Conservation (phyloP, 2,888 invertebrate genomes). For the Drosophila falleni region DNA sequence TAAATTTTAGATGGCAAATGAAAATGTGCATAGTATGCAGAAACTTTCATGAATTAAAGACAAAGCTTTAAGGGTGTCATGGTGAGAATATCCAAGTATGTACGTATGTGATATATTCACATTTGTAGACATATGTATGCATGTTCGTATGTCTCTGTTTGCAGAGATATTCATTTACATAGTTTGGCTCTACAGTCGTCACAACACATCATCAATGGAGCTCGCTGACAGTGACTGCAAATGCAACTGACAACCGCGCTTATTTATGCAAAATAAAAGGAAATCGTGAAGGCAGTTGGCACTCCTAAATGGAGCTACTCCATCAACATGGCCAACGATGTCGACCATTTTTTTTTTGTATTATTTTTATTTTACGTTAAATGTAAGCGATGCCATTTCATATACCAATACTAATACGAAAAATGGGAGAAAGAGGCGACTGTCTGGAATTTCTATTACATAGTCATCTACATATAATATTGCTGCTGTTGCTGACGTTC, state of each 20-base stretch:
- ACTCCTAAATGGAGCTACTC: constrained; percentile 67
- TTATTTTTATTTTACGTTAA: constrained; percentile 19
- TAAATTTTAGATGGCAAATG: constrained; percentile 52
- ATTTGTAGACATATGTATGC: constrained; percentile 27
- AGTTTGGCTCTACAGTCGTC: constrained; percentile 37
- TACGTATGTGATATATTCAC: constrained; percentile 9
- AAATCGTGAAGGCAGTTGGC: constrained; percentile 70
- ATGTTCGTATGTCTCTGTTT: background rate
- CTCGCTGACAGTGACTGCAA: constrained; percentile 57
- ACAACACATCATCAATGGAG: constrained; percentile 42
- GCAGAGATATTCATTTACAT: constrained; percentile 55
- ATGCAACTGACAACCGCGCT: constrained; percentile 70
- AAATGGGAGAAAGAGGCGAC: constrained; percentile 34
- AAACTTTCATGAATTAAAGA: constrained; percentile 71
- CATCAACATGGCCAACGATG: constrained; percentile 55
- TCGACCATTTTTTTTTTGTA: constrained; percentile 21
- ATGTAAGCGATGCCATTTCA: constrained; percentile 41
- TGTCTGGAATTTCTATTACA: constrained; percentile 66
- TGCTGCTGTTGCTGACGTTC: constrained; percentile 10
- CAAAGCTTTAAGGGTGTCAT: constrained; percentile 48
- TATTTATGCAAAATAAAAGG: constrained; percentile 75
- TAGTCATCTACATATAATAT: constrained; percentile 32
- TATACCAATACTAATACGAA: constrained; percentile 45
- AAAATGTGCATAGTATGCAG: constrained; percentile 63
- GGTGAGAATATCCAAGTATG: constrained; percentile 30